These are phyloP conservation scores for Drosophila nigrodunni DNA, from an alignment of 1,140 invertebrate species.

Conservation along the genomic window DNA sequence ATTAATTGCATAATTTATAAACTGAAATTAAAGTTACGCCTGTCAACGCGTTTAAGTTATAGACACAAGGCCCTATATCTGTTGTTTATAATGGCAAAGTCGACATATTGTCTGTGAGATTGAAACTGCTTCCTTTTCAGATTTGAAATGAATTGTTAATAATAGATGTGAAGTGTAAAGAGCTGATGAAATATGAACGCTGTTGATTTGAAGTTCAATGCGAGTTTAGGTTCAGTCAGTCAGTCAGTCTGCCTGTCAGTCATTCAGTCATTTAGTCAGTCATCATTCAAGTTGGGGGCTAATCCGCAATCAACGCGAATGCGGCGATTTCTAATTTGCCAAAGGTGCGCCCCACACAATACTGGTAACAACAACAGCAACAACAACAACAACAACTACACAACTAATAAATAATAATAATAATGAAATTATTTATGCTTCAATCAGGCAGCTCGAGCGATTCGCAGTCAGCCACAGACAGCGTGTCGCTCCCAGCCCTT, in stretches of 20 bases:
- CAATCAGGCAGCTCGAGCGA: conserved; percentile 43
- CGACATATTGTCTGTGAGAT: conserved; percentile 13
- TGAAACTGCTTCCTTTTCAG: conserved; percentile 20
- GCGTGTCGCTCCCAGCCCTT: conserved; percentile 82
- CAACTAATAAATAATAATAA: conserved; percentile 59
- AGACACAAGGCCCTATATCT: neutral
- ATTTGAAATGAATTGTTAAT: conserved; percentile 13
- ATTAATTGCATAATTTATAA: neutral
- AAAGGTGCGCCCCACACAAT: conserved; percentile 71
- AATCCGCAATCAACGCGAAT: conserved; percentile 74
- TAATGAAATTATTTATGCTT: conserved; percentile 76
- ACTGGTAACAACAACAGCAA: conserved; percentile 19
- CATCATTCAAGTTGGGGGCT: conserved; percentile 67
- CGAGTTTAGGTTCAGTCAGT: conserved; percentile 29
- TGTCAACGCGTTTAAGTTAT: neutral
- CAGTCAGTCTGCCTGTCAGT: neutral
- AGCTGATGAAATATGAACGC: conserved; percentile 49
- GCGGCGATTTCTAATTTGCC: conserved; percentile 77
- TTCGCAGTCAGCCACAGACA: conserved; percentile 70
- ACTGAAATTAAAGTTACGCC: neutral
- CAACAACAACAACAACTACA: conserved; percentile 28
- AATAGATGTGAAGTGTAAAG: conserved; percentile 27
- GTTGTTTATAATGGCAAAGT: neutral
- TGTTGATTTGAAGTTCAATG: conserved; percentile 38
- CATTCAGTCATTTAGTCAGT: conserved; percentile 11